A percentile compares a stretch with the other conserved stretches of the same genome.
Conservation (phyloP, 2,113 vertebrate species). For the Calidris pugnax region DNA sequence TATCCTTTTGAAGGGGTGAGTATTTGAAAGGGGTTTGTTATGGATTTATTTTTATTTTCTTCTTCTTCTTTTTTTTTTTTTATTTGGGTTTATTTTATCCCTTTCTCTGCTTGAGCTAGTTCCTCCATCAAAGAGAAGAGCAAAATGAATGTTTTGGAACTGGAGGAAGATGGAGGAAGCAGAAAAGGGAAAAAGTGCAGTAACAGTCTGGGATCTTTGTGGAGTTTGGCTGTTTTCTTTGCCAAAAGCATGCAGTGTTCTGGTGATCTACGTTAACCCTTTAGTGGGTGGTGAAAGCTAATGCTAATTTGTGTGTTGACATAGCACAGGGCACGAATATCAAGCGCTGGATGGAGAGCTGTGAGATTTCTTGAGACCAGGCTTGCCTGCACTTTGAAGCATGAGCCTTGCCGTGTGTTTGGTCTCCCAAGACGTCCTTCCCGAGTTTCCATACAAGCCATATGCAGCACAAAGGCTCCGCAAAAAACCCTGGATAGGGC, state of each 20-base stretch:
- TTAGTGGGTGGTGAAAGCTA: not conserved
- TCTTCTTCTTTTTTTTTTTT: not conserved
- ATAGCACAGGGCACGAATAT: not conserved
- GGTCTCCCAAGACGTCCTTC: not conserved
- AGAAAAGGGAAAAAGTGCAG: not conserved
- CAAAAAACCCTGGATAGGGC: not conserved
- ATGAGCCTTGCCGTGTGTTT: not conserved
- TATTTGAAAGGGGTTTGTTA: constrained; percentile 54
- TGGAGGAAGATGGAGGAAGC: constrained; percentile 16
- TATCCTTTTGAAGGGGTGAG: constrained; percentile 64
- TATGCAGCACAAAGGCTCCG: not conserved
- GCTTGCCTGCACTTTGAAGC: not conserved
- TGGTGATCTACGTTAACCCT: not conserved
- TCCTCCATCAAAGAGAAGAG: not conserved
- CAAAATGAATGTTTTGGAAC: constrained; percentile 30
- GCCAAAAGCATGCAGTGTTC: not conserved
- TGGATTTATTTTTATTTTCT: constrained; percentile 71
- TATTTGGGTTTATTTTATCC: constrained; percentile 53
- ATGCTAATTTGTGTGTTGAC: not conserved
- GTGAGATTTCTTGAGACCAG: not conserved
- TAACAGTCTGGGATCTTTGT: not conserved
- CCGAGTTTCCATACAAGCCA: not conserved
- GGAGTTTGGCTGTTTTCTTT: not conserved
- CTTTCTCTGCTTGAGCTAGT: constrained; percentile 40
- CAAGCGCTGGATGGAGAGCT: not conserved